A percentile compares a stretch with the other conserved stretches of the same genome.
These are phyloP conservation scores for Chunga burmeisteri DNA, from an alignment of 2,113 vertebrate species.

Conservation along the genomic window DNA sequence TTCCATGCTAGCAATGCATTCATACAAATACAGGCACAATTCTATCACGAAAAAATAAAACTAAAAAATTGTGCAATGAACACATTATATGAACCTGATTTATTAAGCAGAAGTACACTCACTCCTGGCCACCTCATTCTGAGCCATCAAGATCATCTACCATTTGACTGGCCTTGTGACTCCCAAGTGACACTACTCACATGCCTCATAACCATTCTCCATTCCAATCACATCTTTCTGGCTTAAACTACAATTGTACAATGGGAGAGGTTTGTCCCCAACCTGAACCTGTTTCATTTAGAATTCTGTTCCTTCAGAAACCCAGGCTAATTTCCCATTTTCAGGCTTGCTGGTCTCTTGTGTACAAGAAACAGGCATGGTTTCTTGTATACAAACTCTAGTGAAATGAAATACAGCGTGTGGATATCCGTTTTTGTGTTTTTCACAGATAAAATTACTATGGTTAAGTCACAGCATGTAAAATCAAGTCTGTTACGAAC, in stretches of 20 bases:
- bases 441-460: not conserved
- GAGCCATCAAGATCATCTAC: not conserved
- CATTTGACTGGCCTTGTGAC: not conserved
- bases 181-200: not conserved
- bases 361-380: no score
- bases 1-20: not conserved
- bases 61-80: not conserved
- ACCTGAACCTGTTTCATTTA: not conserved
- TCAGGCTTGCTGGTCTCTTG: not conserved
- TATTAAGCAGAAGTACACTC: not conserved
- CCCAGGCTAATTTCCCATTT: not conserved
- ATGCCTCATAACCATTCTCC: not conserved
- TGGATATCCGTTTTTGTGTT: not conserved
- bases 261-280: not conserved
- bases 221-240: not conserved
- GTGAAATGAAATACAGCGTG: rapidly evolving
- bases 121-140: not conserved
- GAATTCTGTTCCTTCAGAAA: not conserved
- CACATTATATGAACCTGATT: not conserved
- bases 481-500: not conserved
- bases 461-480: not conserved
- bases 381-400: not conserved
- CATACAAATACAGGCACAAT: not conserved
- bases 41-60: not conserved
- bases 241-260: not conserved